Percentiles rank a stretch among this genome's conserved stretches.
Conservation (phyloP, 2,888 invertebrate species). For the Drosophila pegasa region DNA sequence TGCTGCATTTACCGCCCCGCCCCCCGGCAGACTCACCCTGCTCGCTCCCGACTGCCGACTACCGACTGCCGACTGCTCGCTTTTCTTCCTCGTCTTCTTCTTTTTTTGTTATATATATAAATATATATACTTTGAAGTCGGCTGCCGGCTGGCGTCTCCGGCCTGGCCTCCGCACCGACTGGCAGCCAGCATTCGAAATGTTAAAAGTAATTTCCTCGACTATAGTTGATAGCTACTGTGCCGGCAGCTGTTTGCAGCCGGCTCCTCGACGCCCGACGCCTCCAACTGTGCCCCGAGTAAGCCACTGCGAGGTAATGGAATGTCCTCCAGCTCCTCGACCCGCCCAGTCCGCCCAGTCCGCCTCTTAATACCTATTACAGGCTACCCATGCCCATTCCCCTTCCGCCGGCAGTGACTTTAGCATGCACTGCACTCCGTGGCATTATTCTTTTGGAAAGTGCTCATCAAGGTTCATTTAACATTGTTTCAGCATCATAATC, state of each 20-base stretch:
- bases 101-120: constrained; percentile 46
- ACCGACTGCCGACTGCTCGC: constrained; percentile 13
- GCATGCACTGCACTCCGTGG: constrained; percentile 32
- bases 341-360: not conserved
- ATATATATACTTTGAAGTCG: constrained; percentile 67
- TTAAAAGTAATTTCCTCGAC: constrained; percentile 79
- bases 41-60: not conserved
- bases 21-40: not conserved
- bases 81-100: not conserved
- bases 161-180: constrained; percentile 12
- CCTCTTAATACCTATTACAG: not conserved
- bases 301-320: constrained; percentile 58
- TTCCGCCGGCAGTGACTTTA: not conserved
- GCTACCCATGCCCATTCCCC: not conserved
- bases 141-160: constrained; percentile 37
- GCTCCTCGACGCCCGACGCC: constrained; percentile 15
- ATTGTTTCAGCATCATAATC: constrained; percentile 38
- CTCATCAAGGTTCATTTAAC: constrained; percentile 46
- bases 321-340: constrained; percentile 16
- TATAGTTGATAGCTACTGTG: constrained; percentile 70
- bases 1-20: constrained; percentile 14
- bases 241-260: constrained; percentile 26
- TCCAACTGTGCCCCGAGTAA: constrained; percentile 65
- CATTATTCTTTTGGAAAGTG: constrained; percentile 34
- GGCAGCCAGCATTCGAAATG: constrained; percentile 69